Base-by-base conservation (phyloP, 2,113 vertebrate genomes). In the Chlorodrepanis virens region DNA sequence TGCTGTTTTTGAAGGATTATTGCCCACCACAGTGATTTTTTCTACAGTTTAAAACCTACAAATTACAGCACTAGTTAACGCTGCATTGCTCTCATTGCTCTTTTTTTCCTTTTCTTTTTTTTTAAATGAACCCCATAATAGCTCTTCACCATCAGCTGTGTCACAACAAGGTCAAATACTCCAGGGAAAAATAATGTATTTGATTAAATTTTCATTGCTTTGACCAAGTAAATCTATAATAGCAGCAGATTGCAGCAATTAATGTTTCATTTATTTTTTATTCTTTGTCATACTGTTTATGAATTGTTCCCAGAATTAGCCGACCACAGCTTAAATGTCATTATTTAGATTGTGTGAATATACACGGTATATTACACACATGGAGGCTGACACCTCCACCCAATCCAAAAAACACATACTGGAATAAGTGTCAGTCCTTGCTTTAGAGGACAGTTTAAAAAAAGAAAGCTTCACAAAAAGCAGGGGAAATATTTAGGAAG, bases 121-220 rank as follows among this genome's bases (percentile, higher is more conserved):
- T 72, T 56, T 2, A 22, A 70, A 91, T 84, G 39, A 97, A 88
- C 83, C 88, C 65, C 60, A 74, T 96, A 84, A 87, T 63, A 97
- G 97, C 87, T 93, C 92, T 97, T 97, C 89, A 94, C 96, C 96
- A 93, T 97, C 95, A 97, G 96, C 94, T 97, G 89, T 97, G 97
- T 97, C 97, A 97, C 96, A 97, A 97, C 97, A 98, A 98, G 98
- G 98, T 98, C 98, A 98, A 97, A 98, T 96, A 96, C 97, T 97
- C 97, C 56, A 71, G 94, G 92, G 95, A 97, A 96, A 96, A 96
- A 94, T 97, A 96, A 95, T 84, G 89, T 87, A 95, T 97, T 95
- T 91, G 82, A 97, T 97, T 95, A 97, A 94, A 96, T 94, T 97
- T 96, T 95, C 82, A 97, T 96, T 91, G 93, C 89, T 97, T 93